A percentile compares a stretch with the other conserved stretches of the same genome.
These are phyloP conservation scores for Apostichopus japonicus DNA, from an alignment of 35 echinoderm and acorn worm genomes.

Conservation along the genomic window DNA sequence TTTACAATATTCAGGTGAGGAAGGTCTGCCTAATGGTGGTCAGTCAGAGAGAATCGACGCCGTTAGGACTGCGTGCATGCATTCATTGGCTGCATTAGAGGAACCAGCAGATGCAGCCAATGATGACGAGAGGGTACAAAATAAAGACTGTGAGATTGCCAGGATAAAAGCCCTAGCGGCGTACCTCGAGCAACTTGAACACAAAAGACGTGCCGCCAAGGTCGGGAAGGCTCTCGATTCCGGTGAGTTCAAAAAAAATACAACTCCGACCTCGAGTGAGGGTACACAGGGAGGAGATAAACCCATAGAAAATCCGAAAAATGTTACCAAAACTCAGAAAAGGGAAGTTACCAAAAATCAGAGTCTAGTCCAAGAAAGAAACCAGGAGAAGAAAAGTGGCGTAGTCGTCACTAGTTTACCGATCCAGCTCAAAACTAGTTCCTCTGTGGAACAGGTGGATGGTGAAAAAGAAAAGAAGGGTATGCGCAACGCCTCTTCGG, in stretches of 20 bases:
- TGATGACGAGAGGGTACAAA: background rate
- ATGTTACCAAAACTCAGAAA: too few species aligned
- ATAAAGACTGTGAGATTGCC: constrained; percentile 38
- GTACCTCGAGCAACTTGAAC: constrained; percentile 1
- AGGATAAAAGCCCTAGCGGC: constrained; percentile 7
- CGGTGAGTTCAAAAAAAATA: too few species aligned
- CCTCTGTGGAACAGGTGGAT: background rate
- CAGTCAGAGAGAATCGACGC: background rate
- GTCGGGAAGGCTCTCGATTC: background rate
- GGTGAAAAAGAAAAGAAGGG: background rate
- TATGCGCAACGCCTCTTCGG: background rate
- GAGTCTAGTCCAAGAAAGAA: too few species aligned
- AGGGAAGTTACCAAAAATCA: too few species aligned
- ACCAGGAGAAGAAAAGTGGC: too few species aligned
- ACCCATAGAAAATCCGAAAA: too few species aligned
- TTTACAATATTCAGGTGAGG: too few species aligned
- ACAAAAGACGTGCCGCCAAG: background rate
- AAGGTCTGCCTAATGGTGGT: too few species aligned
- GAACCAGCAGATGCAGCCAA: background rate
- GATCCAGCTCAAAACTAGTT: background rate
- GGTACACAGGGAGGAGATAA: too few species aligned
- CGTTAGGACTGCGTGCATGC: background rate
- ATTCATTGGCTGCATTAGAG: background rate
- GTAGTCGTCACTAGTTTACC: too few species aligned
- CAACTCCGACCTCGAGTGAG: too few species aligned